These are phyloP conservation scores for Motacilla tschutschensis DNA, from an alignment of 2,113 vertebrate genomes.

Conservation along the genomic window DNA sequence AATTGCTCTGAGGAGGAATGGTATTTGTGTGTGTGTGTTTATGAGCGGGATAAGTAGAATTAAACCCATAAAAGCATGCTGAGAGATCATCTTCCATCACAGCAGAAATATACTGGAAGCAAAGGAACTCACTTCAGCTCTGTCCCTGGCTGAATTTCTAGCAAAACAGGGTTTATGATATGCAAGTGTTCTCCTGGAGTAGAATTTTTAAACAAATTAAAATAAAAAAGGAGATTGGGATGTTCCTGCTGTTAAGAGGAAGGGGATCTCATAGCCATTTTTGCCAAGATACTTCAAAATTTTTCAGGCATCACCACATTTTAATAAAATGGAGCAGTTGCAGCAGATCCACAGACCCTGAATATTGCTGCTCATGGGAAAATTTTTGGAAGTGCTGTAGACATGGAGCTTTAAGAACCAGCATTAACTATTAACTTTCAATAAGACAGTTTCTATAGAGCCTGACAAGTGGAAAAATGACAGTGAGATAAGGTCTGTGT, in stretches of 20 bases:
- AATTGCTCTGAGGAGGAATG: slow-evolving; percentile 67
- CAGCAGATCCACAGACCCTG: not conserved
- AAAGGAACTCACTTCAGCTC: slow-evolving; percentile 3
- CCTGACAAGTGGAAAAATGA: not conserved
- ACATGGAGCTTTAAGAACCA: not conserved
- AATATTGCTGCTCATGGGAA: not conserved
- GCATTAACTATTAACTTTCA: not conserved
- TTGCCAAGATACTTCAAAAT: not conserved
- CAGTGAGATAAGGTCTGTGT: not conserved
- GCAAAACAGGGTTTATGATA: slow-evolving; percentile 2
- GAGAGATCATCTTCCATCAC: slow-evolving; percentile 37
- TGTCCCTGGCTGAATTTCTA: not conserved
- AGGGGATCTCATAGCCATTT: not conserved
- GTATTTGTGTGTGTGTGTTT: slow-evolving; percentile 42
- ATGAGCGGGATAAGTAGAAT: slow-evolving; percentile 7
- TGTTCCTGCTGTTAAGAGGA: not conserved
- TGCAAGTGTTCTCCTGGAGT: not conserved
- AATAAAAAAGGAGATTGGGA: not conserved
- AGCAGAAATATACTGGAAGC: slow-evolving; percentile 39
- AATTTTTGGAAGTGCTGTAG: not conserved
- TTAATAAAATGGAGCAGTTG: not conserved
- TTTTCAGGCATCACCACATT: not conserved
- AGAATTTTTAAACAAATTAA: not conserved
- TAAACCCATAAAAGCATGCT: slow-evolving; percentile 60
- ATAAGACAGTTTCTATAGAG: not conserved